Percentiles rank a stretch among this genome's conserved stretches.
These are phyloP conservation scores for Stramonita haemastoma DNA, from an alignment of 2,888 invertebrate genomes.

Conservation along the genomic window DNA sequence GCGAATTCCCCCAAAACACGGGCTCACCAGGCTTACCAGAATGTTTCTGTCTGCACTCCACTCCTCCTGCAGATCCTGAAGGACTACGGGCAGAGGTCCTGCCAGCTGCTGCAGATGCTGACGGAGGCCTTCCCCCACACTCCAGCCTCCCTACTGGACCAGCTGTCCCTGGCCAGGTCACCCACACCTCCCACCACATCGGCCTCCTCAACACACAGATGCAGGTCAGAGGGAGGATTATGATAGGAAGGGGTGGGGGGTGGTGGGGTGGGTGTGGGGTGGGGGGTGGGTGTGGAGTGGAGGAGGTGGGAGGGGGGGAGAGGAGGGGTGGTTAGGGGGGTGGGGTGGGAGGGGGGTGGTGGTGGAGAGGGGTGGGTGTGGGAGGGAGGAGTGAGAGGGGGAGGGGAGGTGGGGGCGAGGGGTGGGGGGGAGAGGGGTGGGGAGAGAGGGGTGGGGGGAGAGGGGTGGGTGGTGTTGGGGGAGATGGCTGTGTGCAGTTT, in stretches of 20 bases:
- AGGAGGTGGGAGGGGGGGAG: too few relatives aligned
- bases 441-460: too few relatives aligned
- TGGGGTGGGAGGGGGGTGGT: neutral
- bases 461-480: too few relatives aligned
- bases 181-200: conserved; percentile 52
- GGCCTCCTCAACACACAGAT: conserved; percentile 60
- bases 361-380: too few relatives aligned
- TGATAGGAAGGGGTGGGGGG: neutral
- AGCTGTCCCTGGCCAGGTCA: conserved; percentile 47
- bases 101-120: conserved; percentile 62
- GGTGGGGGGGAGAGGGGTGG: neutral
- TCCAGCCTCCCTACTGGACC: conserved; percentile 46
- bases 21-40: too few relatives aligned
- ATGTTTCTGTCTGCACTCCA: too few relatives aligned
- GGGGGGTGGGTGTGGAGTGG: too few relatives aligned
- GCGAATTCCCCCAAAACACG: too few relatives aligned
- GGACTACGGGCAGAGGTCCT: conserved; percentile 66
- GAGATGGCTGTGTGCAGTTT: too few relatives aligned
- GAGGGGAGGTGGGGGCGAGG: neutral
- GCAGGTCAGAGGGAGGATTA: conserved; percentile 56
- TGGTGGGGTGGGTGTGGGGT: too few relatives aligned
- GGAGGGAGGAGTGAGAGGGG: neutral
- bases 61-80: conserved; percentile 61
- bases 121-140: conserved; percentile 42
- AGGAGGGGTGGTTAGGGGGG: too few relatives aligned